Percentiles rank a stretch among this genome's conserved stretches.
Conservation (phyloP, 2,888 invertebrate genomes). For the Drosophila fungiperda region DNA sequence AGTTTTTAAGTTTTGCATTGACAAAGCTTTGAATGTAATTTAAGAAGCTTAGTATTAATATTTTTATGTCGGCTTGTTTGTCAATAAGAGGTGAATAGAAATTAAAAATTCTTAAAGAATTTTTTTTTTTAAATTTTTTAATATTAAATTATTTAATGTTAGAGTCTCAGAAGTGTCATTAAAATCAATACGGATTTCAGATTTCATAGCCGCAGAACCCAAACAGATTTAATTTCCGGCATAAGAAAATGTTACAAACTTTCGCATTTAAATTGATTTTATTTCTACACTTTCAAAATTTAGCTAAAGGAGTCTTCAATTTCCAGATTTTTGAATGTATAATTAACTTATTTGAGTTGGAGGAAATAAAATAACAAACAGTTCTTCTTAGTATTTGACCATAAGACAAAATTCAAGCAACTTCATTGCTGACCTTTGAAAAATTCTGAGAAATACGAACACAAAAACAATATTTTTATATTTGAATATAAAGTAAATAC, state of each 20-base stretch:
- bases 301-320: no score
- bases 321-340: neutral
- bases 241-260: neutral
- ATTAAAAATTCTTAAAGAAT: neutral
- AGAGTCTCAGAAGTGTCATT: neutral
- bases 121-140: neutral
- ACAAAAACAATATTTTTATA: neutral
- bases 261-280: neutral
- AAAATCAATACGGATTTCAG: neutral
- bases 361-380: neutral
- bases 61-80: neutral
- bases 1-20: neutral
- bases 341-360: neutral
- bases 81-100: neutral
- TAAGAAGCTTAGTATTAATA: neutral
- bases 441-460: neutral
- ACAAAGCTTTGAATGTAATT: neutral
- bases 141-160: no score
- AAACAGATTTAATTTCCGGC: neutral
- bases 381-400: neutral
- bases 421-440: neutral
- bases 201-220: neutral
- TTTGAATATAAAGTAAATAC: neutral
- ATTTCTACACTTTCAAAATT: neutral
- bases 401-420: no score